Base-by-base conservation (phyloP, 2,888 invertebrate species). In the Thera obeliscata region DNA sequence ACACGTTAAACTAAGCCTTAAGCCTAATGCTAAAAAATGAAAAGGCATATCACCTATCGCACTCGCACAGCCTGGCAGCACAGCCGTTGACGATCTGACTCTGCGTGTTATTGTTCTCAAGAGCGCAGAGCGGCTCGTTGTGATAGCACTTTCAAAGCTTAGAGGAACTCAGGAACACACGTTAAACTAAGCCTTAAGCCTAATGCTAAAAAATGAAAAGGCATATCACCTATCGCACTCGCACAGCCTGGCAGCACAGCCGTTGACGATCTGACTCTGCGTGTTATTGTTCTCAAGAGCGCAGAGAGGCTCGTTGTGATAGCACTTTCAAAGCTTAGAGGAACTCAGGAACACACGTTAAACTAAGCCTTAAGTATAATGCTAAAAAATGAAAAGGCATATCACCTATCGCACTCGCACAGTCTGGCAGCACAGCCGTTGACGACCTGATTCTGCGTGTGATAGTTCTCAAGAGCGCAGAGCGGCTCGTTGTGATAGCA, bases 121-220 rank as follows among this genome's bases (percentile, higher is more conserved):
- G 89, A 91, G 97, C 96, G 83, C 98, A 98, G 46, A 97, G 93
- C 0, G 98, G 97, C 78, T 95, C 94, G 0, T 96, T 96, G 8
- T 94, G 94, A 86, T 96, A 96, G 85, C 98, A 98, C 81, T 96
- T 96, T n/a, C n/a, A n/a, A n/a, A n/a, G n/a, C n/a, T n/a, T n/a
- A n/a, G n/a, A n/a, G n/a, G n/a, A n/a, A n/a, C n/a, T n/a, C n/a
- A n/a, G n/a, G n/a, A n/a, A n/a, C n/a, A n/a, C n/a, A n/a, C n/a
- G n/a, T n/a, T n/a, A n/a, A n/a, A n/a, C n/a, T n/a, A n/a, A n/a
- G n/a, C n/a, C n/a, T n/a, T n/a, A n/a, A n/a, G n/a, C n/a, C n/a
- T n/a, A n/a, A 4, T 2, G 36, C 36, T 4, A 3, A 38, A 48
- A 48, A 48, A 48, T 48, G 2, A 22, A 12, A 50, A 50, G 12